Conservation (phyloP, 2,797 vertebrate species). For the Cyclopterus lumpus region DNA sequence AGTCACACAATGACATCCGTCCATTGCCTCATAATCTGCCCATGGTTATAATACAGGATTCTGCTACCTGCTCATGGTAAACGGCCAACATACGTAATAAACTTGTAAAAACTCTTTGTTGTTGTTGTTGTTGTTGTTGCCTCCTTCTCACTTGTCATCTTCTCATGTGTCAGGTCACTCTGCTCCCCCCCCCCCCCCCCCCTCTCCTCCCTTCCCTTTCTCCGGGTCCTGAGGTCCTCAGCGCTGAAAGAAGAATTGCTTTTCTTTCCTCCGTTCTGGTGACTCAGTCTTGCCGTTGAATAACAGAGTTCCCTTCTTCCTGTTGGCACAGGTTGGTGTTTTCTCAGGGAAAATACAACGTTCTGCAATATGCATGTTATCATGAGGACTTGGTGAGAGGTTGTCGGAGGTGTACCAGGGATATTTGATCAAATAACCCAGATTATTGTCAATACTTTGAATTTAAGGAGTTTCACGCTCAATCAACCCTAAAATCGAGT, state of each 20-base stretch:
- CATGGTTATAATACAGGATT: neutral
- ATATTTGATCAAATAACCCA: neutral
- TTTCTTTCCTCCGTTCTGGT: slow-evolving; percentile 45
- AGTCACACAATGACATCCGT: no score
- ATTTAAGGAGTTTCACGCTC: no score
- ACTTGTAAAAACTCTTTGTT: no score
- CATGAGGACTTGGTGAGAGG: neutral
- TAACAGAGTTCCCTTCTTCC: slow-evolving; percentile 69
- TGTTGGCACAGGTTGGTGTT: slow-evolving; percentile 28
- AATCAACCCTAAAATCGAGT: neutral
- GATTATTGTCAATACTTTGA: neutral
- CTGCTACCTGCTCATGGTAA: neutral
- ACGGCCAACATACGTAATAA: neutral
- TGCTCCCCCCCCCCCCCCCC: slow-evolving; percentile 4
- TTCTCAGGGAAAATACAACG: neutral
- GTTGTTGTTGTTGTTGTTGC: no score
- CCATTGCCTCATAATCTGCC: no score
- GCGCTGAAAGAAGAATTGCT: slow-evolving; percentile 13
- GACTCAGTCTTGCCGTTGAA: slow-evolving; percentile 73
- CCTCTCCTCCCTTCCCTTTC: slow-evolving; percentile 10
- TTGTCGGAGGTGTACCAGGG: neutral
- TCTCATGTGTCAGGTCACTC: slow-evolving; percentile 10
- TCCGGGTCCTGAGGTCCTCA: neutral
- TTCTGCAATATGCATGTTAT: neutral
- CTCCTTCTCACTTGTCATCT: slow-evolving; percentile 3